phyloP scores from a whole-genome alignment of 2,888 invertebrate genomes.

The Drosophila falleni region DNA sequence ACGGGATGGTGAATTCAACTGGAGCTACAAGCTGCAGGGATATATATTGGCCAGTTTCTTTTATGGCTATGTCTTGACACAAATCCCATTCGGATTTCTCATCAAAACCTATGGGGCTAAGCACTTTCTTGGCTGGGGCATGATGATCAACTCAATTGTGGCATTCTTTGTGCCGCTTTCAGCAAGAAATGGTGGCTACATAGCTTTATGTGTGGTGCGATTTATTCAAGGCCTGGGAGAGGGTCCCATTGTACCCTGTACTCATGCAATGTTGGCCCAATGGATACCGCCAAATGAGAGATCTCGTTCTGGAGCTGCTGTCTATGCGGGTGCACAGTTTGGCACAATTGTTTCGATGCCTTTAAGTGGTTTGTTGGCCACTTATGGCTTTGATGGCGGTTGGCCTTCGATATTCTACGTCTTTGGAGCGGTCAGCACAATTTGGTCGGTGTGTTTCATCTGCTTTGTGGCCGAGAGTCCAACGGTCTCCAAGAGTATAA shows the following conservation, averaged over 20 bases:
- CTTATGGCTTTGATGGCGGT: slow-evolving; percentile 90
- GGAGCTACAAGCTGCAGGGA: slow-evolving; percentile 91
- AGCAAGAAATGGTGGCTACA: slow-evolving; percentile 89
- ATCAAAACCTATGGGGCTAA: slow-evolving; percentile 95
- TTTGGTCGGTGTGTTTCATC: slow-evolving; percentile 87
- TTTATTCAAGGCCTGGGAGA: slow-evolving; percentile 95
- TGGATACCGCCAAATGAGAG: slow-evolving; percentile 96
- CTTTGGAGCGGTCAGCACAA: slow-evolving; percentile 91
- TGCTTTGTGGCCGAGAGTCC: slow-evolving; percentile 29
- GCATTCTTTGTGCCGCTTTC: slow-evolving; percentile 93
- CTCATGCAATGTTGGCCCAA: slow-evolving; percentile 95
- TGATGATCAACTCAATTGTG: slow-evolving; percentile 94
- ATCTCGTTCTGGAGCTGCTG: slow-evolving; percentile 94
- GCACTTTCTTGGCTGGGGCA: slow-evolving; percentile 92
- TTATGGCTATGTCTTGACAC: slow-evolving; percentile 94
- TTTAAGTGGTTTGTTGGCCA: slow-evolving; percentile 91
- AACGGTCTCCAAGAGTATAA: background rate
- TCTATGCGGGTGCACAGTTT: slow-evolving; percentile 94
- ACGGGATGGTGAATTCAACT: slow-evolving; percentile 89
- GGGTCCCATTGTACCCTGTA: slow-evolving; percentile 91
- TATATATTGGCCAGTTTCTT: slow-evolving; percentile 95
- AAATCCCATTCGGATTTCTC: slow-evolving; percentile 94
- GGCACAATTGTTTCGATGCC: slow-evolving; percentile 96
- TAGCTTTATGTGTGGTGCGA: slow-evolving; percentile 90
- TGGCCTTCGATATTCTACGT: slow-evolving; percentile 96